Percentiles rank a stretch among this genome's conserved stretches.
These are phyloP conservation scores for Drosophila sp. DNA, from an alignment of 1,140 invertebrate genomes.

Conservation along the genomic window DNA sequence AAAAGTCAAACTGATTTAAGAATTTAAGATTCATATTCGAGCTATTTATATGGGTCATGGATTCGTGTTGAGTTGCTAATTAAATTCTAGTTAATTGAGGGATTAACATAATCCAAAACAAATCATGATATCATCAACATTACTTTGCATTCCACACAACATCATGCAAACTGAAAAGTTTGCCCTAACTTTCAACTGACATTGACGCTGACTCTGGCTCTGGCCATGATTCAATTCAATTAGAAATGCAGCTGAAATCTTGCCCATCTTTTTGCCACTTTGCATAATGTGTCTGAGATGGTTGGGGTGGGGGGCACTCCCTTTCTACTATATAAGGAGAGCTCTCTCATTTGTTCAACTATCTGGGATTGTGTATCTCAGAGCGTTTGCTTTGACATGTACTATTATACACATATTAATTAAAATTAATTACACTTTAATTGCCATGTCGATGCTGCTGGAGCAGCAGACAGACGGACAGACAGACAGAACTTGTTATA, in stretches of 20 bases:
- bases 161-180: constrained; percentile 18
- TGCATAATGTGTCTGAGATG: constrained; percentile 44
- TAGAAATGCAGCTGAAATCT: constrained; percentile 28
- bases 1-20: not conserved
- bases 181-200: constrained; percentile 38
- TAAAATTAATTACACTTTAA: constrained; percentile 69
- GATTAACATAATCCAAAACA: constrained; percentile 28
- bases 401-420: constrained; percentile 61
- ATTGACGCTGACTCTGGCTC: constrained; percentile 26
- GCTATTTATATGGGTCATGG: not conserved
- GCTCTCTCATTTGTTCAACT: constrained; percentile 18
- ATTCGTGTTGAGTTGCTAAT: constrained; percentile 19
- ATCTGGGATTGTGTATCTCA: constrained; percentile 40
- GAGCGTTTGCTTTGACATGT: constrained; percentile 30
- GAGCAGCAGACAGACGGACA: constrained; percentile 23
- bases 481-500: constrained; percentile 34
- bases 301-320: constrained; percentile 17
- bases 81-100: constrained; percentile 29
- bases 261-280: constrained; percentile 26
- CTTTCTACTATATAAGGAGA: constrained; percentile 2
- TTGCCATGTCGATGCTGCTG: constrained; percentile 23
- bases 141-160: constrained; percentile 9
- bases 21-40: not conserved
- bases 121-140: constrained; percentile 29
- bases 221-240: constrained; percentile 36